These are phyloP conservation scores for Vultur gryphus DNA, from an alignment of 2,797 vertebrate genomes.

Conservation along the genomic window DNA sequence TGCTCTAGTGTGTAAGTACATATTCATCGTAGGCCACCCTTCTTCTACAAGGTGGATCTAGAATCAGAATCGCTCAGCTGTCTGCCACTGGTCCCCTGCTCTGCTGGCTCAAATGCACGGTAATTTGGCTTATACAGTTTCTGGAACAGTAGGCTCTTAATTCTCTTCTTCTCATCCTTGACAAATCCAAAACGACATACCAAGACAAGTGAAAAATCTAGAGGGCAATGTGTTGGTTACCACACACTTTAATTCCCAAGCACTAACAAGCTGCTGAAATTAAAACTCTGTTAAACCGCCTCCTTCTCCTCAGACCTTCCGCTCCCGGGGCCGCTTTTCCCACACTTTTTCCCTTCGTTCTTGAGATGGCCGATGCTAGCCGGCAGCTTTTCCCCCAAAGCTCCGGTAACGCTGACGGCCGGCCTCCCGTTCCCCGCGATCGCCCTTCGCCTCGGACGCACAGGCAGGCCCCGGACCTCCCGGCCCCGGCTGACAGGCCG, in stretches of 20 bases:
- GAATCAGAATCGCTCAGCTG: neutral
- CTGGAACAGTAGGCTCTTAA: neutral
- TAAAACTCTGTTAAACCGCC: neutral
- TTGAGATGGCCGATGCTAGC: neutral
- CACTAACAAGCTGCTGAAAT: neutral
- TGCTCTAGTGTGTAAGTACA: neutral
- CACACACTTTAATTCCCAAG: neutral
- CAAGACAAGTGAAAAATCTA: neutral
- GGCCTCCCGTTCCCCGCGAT: neutral
- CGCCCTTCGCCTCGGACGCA: neutral
- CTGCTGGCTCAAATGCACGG: neutral
- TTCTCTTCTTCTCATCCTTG: neutral
- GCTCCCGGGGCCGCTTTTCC: neutral
- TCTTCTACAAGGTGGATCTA: neutral
- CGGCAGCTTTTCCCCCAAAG: neutral
- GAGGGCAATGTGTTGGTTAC: neutral
- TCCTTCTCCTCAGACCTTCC: no score
- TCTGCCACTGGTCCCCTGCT: neutral
- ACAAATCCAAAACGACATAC: neutral
- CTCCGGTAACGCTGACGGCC: neutral
- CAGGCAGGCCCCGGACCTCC: neutral
- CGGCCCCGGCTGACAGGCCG: neutral
- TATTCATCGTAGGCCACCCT: neutral
- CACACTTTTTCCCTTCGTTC: no score
- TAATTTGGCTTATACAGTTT: neutral